Base-by-base conservation (phyloP, 2,888 invertebrate species). In the Unio delphinus region DNA sequence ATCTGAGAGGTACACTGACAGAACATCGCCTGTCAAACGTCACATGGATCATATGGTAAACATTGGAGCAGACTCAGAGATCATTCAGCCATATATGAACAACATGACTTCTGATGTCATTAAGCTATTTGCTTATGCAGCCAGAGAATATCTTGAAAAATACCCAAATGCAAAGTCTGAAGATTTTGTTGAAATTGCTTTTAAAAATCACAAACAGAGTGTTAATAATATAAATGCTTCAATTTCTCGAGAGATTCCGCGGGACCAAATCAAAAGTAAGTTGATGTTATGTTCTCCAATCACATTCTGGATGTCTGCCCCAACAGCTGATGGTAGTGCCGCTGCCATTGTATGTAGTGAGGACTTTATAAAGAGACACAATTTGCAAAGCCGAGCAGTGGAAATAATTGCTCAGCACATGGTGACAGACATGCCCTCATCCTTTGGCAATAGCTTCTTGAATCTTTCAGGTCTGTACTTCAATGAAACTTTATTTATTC, bases 351-450 rank as follows among this genome's bases (percentile, higher is more conserved):
- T 99, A 55, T 97, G 95, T 78, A 96, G 95, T 8, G 98, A 99
- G 90, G 93, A 94, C 20, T 99, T 97, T 88, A 96, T 99, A 4
- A 75, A 80, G 61, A 92, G 92, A 55, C 94, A 96, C 85, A 87
- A 89, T 55, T 92, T 99, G 23, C 94, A 97, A 88, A 90, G 91
- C 0, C 94, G 94, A 88, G 99, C 99, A 26, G 95, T 99, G 0
- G 98, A 99, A 91, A 98, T 99, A 79, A 90, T 98, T 67, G 97
- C 95, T 34, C 96, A 99, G 94, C 96, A 98, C 92, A 97, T 99
- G 97, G 94, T 95, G 0, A 97, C 98, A 0, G 99, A 99, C 89
- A 93, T 95, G 0, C 93, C 94, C 3, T 94, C 94, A 0, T 94
- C 98, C 0, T 98, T 99, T 85, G 91, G 92, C 15, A 93, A 93